Evolutionary conservation across 2,797 vertebrate species (phyloP), one percentile per base, ranked within the genome.

Genomic region (Acrossocheilus fasciatus): DNA sequence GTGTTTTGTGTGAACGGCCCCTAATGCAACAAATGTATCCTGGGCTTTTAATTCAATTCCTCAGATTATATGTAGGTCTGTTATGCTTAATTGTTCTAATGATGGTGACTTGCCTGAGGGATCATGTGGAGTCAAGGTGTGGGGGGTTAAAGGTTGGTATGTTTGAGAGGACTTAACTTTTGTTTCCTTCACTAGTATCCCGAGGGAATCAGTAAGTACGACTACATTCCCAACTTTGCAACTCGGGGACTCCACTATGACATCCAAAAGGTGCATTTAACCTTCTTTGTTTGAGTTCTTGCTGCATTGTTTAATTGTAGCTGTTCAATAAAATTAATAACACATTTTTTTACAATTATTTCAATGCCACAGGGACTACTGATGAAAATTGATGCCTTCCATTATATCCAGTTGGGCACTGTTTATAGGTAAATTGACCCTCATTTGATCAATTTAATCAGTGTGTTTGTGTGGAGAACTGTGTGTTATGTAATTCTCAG

Each of bases 331-430:
- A 59, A 20, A 68, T 45, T 0, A 8, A 79, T 52, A 57, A 41
- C 12, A 2, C 30, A 1, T 18, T 81, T 64, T 10, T 3, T 6
- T 39, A 72, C 3, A 1, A 4, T 52, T n/a, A 2, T 68, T 47
- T 68, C 1, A 23, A 26, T 76, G 4, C 17, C 87, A 0, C 57
- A 97, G 96, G 96, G 96, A 39, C 94, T 97, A 57, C 91, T 97
- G 76, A 96, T 97, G 96, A 97, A 97, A 92, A 96, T 97, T 2
- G 97, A 97, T 84, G 97, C 96, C 14, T 97, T 97, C 86, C 96
- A 97, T 93, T 97, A 97, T 91, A 97, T 97, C 72, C 93, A 97
- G 86, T 86, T 95, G 11, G 97, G 97, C 73, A 96, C 96, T 0
- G 96, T 96, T 14, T 97, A 97, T 90, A 94, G 95, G 97, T 97